Evolutionary conservation across 2,888 invertebrate species (phyloP), one percentile per base, ranked within the genome.

Genomic region (Phyto melanocephala): DNA sequence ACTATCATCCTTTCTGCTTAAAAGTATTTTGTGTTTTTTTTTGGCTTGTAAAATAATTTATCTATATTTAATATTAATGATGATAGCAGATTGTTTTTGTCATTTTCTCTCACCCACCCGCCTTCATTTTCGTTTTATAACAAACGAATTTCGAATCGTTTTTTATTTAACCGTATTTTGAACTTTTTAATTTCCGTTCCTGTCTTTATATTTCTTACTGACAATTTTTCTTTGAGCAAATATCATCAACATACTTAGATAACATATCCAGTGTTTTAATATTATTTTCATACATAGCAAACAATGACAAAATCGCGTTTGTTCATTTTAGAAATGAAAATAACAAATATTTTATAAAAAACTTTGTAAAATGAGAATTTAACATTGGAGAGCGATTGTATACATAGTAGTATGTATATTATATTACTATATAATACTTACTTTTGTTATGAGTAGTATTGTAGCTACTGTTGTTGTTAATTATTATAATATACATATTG

Each of bases 101-200:
- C 50, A 37, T 15, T 37, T 22, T 50, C 20, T 45, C 24, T 2
- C 28, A 28, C 28, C 28, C 3, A 6, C 28, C 28, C 28, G 4
- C 28, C 28, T 28, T 28, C 28, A 28, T 5, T 6, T 28, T 28
- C 3, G 28, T 28, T 28, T 28, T 28, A 5, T 6, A 28, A 28
- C 28, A 28, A 28, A 28, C 3, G 6, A n/a, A 8, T 2, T 35
- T 52, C 37, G 22, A 11, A 0, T 6, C 56, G n/a, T 20, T 62
- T 52, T 56, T 11, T 63, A 20, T 60, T 28, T 28, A 47, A 52
- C 70, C 22, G 45, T 68, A 58, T 67, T 63, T 56, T 70, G 22
- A 75, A 80, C 75, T 70, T 80, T 80, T 80, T 80, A 80, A 80
- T 80, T 80, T 80, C 80, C 80, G 80, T 42, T 75, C 17, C 47